These are phyloP conservation scores for Glaucomys volans DNA, from an alignment of 2,113 vertebrate genomes.

Conservation along the genomic window DNA sequence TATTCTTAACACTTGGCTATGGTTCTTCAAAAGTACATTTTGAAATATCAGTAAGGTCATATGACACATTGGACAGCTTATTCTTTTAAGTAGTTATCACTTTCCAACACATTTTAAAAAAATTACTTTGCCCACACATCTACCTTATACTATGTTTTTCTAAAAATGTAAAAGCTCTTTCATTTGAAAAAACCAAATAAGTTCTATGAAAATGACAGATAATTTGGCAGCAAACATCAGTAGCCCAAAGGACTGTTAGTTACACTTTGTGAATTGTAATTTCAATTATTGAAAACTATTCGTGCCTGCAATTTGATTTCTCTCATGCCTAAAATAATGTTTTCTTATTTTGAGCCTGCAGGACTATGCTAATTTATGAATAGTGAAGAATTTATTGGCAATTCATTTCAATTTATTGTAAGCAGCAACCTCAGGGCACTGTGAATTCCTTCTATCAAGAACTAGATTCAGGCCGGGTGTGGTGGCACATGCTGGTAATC, in stretches of 20 bases:
- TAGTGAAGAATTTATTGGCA: conserved; percentile 37
- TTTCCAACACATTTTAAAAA: background rate
- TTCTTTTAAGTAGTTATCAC: conserved; percentile 11
- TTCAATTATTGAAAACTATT: conserved; percentile 50
- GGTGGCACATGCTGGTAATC: no score
- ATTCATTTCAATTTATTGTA: conserved; percentile 51
- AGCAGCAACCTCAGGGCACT: background rate
- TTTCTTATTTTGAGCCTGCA: conserved; percentile 24
- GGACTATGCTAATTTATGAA: conserved; percentile 48
- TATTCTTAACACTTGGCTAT: background rate
- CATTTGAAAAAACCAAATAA: background rate
- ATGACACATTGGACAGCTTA: background rate
- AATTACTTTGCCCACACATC: background rate
- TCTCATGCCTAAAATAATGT: conserved; percentile 24
- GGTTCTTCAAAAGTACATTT: background rate
- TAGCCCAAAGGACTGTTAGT: background rate
- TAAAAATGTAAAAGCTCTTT: background rate
- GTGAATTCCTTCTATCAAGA: conserved; percentile 29
- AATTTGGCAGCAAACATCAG: conserved; percentile 10
- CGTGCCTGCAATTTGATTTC: conserved; percentile 4
- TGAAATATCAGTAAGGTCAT: background rate
- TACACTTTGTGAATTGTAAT: background rate
- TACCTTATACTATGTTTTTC: background rate
- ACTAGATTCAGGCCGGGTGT: background rate
- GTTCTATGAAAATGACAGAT: conserved; percentile 18